Percentiles rank a stretch among this genome's conserved stretches.
Evolutionary conservation across 2,113 vertebrate species (phyloP).

Genomic region (Sylvicapra grimmia): DNA sequence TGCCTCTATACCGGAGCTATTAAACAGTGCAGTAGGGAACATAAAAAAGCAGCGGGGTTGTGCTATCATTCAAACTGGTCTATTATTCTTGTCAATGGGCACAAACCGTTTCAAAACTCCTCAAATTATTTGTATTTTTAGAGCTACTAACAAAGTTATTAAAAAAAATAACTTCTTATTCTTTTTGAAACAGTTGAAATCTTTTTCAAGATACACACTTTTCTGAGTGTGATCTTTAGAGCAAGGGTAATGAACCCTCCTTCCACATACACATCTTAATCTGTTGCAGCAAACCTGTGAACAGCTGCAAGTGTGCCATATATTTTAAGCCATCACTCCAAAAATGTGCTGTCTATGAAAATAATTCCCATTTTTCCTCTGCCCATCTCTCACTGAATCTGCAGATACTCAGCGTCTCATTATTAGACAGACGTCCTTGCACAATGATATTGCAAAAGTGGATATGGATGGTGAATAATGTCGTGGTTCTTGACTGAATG

Average conservation of each 20-base stretch:
- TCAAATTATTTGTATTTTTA: background rate
- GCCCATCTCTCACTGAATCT: background rate
- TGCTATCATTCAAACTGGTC: background rate
- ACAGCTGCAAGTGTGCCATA: background rate
- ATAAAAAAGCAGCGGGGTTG: background rate
- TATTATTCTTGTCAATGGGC: background rate
- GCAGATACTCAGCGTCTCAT: background rate
- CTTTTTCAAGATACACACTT: background rate
- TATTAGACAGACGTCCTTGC: background rate
- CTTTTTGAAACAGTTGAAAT: background rate
- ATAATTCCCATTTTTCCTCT: background rate
- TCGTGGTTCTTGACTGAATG: background rate
- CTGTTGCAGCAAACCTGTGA: background rate
- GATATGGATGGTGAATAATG: background rate
- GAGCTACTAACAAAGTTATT: background rate
- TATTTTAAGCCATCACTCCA: background rate
- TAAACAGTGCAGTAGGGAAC: slow-evolving; percentile 24
- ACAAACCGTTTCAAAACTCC: background rate
- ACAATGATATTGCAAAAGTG: background rate
- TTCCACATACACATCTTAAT: background rate
- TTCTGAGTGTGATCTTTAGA: background rate
- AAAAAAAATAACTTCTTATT: background rate
- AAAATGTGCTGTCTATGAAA: background rate
- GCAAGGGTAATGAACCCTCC: background rate
- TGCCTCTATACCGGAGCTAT: slow-evolving; percentile 32